Percentiles rank a stretch among this genome's conserved stretches.
Evolutionary conservation across 2,888 invertebrate genomes (phyloP).

Genomic region (Folsomia manolachei): DNA sequence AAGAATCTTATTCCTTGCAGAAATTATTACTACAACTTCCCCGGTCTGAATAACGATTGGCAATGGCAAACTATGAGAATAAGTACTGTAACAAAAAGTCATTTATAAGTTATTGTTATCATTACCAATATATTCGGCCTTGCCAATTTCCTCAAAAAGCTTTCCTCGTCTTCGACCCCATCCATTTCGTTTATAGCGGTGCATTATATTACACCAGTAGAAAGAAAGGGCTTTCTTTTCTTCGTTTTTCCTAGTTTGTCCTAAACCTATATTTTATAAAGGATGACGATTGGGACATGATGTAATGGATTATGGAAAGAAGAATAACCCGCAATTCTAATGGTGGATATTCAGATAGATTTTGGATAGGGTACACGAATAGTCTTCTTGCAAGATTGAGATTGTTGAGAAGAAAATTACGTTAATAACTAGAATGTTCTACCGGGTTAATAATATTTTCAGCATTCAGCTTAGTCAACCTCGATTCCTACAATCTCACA

Average conservation of each 20-base stretch:
- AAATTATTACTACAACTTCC: neutral
- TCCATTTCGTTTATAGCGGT: neutral
- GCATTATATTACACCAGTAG: neutral
- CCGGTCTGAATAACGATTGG: neutral
- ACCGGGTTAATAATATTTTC: no score
- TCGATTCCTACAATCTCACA: no score
- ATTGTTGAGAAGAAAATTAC: no score
- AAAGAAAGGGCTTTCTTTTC: neutral
- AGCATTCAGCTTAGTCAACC: no score
- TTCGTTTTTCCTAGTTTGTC: neutral
- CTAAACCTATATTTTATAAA: neutral
- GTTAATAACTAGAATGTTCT: no score
- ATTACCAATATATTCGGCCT: slow-evolving; percentile 13
- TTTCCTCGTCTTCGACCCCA: neutral
- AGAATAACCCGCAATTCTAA: no score
- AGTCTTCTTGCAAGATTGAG: no score
- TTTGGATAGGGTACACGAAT: no score
- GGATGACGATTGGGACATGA: neutral
- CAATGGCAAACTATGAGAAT: neutral
- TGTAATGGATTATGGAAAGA: neutral
- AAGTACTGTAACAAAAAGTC: slow-evolving; percentile 11
- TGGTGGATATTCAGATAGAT: no score
- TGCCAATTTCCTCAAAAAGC: neutral
- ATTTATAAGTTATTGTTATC: slow-evolving; percentile 19
- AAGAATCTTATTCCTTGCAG: neutral